Evolutionary conservation across 92 coral and sea anemone genomes (phyloP).

Genomic region (Epizoanthus scotinus): DNA sequence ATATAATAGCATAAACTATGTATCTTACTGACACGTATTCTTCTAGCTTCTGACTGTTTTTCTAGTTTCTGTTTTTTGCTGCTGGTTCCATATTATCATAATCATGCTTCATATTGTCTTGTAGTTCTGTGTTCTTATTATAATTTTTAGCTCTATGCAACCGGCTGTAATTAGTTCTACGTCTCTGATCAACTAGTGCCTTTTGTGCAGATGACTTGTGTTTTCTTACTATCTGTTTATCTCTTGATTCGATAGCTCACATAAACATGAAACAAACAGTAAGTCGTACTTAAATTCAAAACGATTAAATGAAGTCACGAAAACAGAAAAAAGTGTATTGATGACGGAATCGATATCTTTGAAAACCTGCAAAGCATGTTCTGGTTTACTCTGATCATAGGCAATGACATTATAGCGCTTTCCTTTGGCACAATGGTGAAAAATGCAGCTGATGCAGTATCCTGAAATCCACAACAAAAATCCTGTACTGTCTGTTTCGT

Average conservation of each 20-base stretch:
- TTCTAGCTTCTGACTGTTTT: not conserved
- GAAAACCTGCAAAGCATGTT: conserved; percentile 28
- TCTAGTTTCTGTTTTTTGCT: not conserved
- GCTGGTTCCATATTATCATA: conserved; percentile 38
- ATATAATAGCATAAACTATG: conserved; percentile 45
- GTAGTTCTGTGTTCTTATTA: conserved; percentile 25
- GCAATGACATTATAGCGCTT: conserved; percentile 24
- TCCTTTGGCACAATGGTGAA: conserved; percentile 33
- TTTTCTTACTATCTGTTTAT: conserved; percentile 13
- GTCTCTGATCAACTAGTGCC: not conserved
- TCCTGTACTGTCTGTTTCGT: conserved; percentile 34
- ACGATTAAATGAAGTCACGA: not conserved
- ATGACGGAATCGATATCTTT: conserved; percentile 8
- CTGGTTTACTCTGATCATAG: conserved; percentile 14
- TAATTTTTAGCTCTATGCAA: too few relatives aligned
- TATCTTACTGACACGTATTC: not conserved
- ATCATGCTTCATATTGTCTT: conserved; percentile 34
- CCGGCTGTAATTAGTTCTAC: too few relatives aligned
- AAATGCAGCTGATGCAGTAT: conserved; percentile 42
- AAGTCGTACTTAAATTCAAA: not conserved
- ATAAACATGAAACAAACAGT: conserved; percentile 24
- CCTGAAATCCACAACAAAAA: conserved; percentile 47
- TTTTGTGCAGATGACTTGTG: conserved; percentile 9
- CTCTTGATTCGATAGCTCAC: conserved; percentile 5
- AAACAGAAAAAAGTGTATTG: conserved; percentile 15